Base-by-base conservation (phyloP, 2,113 vertebrate genomes). In the Colius striatus region DNA sequence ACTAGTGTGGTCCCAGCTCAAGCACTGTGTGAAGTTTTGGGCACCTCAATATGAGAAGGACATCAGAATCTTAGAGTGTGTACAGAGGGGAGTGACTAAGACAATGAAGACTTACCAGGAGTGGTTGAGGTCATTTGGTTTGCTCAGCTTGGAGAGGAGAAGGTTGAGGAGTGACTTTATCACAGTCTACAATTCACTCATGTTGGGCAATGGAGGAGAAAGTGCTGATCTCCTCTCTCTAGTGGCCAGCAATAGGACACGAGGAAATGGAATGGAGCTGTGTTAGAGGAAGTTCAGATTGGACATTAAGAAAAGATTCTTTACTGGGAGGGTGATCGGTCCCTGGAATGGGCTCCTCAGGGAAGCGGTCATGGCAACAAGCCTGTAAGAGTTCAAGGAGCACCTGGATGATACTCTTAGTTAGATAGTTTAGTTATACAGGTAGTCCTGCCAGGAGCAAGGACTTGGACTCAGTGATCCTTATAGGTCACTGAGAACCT, bases 141-240 rank as follows among this genome's bases (percentile, higher is more conserved):
- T 76, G 23, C 21, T 66, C 23, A 50, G 12, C 34, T 67, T 45
- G 45, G 23, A 58, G 34, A 74, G 65, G 10, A 47, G 19, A 67
- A 67, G 43, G 11, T 13, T 60, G 26, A 86, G 9, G 36, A 26
- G 21, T 36, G 45, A 30, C 47, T 18, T 43, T 36, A 26, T 30
- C 0, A 2, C 16, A 34, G 16, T 16, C 36, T 34, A 45, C 32
- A 45, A 2, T 7, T 53, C 76, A 36, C 19, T n/a, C 12, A 66
- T 3, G 8, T 4, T 4, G 10, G 22, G 43, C 5, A 22, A 29
- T 0, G 3, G 41, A 48, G 23, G 5, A 1, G 19, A 10, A 58
- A 25, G 4, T 51, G 21, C 23, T 66, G 18, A 57, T 58, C 3
- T 72, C 36, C 16, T n/a, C 23, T 32, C 6, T 65, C 29, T 66